Base-by-base conservation (phyloP, 2,113 vertebrate species). In the Pelobates fuscus region DNA sequence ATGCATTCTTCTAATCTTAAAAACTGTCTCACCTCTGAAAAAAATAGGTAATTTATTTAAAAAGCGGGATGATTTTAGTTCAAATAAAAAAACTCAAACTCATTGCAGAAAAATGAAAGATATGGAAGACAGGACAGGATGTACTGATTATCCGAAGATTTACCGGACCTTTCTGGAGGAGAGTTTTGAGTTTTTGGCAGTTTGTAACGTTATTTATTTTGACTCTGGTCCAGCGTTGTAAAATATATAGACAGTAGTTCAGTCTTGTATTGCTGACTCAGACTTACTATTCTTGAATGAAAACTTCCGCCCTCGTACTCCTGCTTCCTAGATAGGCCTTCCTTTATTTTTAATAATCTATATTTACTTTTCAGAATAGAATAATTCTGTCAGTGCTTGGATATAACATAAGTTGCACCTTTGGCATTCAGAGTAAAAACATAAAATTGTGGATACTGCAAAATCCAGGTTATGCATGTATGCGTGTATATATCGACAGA, bases 231-330 rank as follows among this genome's bases (percentile, higher is more conserved):
- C 84, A 87, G 78, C 52, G 71, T 85, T 81, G 73, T 81, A 85
- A 85, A 78, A 77, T 80, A 81, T 79, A 83, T 81, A 78, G 79
- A 84, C 83, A 84, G 82, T 81, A 81, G 78, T 79, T 84, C 70
- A 81, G 81, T 84, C 84, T 83, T 83, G 72, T 79, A 80, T 46
- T 80, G 74, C 83, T 88, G 84, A 88, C 81, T 88, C 83, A 86
- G 78, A 82, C 77, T 78, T 84, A 80, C 78, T 84, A 81, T 70
- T 82, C 70, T 83, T 86, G 77, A 75, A 78, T 82, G 82, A 82
- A 85, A 84, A 81, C 81, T 80, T 85, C 85, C 83, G 85, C 83
- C 81, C 84, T 87, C 72, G 54, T 78, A 81, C 60, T 68, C 77
- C 66, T 83, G 78, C 78, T 64, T 80, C 81, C 83, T 84, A 87